A percentile compares a stretch with the other conserved stretches of the same genome.
Conservation (phyloP, 23 tunicate genomes). For the Halocynthia roretzi region DNA sequence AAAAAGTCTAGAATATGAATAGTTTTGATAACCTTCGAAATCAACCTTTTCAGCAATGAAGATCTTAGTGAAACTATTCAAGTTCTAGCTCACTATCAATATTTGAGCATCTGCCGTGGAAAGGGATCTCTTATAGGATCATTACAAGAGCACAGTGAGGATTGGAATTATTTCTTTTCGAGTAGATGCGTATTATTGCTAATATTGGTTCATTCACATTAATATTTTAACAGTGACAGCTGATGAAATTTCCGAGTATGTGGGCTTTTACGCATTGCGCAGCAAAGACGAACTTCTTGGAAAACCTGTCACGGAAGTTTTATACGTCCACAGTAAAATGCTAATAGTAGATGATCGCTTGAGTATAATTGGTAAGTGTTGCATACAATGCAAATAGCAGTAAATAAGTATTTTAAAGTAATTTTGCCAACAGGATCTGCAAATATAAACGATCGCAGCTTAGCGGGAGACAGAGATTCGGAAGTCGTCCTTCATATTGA, state of each 20-base stretch:
- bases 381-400: neutral
- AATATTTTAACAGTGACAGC: neutral
- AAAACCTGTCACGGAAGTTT: slow-evolving; percentile 56
- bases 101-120: slow-evolving; percentile 71
- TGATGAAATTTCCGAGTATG: slow-evolving; percentile 32
- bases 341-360: slow-evolving; percentile 81
- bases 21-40: too few relatives aligned
- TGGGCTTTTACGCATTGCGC: slow-evolving; percentile 67
- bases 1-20: too few relatives aligned
- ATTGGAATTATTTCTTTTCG: neutral
- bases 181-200: neutral
- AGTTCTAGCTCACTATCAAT: slow-evolving; percentile 66
- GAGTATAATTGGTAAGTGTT: slow-evolving; percentile 49
- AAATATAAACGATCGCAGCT: slow-evolving; percentile 86
- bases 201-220: neutral
- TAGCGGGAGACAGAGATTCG: slow-evolving; percentile 70
- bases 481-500: slow-evolving; percentile 76
- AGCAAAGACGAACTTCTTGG: slow-evolving; percentile 44
- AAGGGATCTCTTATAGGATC: slow-evolving; percentile 23
- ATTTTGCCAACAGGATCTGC: slow-evolving; percentile 50
- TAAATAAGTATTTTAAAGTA: neutral
- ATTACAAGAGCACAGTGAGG: neutral
- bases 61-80: slow-evolving; percentile 50
- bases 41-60: neutral
- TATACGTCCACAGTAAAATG: slow-evolving; percentile 94